Conservation (phyloP, 2,797 vertebrate species). For the Falco columbarius region DNA sequence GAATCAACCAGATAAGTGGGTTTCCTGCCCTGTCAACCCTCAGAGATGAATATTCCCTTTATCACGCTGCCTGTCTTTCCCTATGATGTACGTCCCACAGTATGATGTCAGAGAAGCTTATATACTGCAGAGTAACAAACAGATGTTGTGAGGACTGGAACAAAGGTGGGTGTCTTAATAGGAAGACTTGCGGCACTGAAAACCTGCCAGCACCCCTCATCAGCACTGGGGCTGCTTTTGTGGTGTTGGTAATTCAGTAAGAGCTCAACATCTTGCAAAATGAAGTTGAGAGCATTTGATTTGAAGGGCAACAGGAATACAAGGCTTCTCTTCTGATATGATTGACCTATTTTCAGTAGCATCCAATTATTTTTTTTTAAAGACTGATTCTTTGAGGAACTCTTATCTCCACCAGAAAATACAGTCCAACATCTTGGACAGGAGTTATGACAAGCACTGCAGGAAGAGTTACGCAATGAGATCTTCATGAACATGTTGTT, state of each 20-base stretch:
- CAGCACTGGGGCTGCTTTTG: not conserved
- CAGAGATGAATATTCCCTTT: slow-evolving; percentile 24
- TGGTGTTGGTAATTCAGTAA: accelerated
- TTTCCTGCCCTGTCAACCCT: not conserved
- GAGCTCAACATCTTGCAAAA: not conserved
- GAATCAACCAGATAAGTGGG: not conserved
- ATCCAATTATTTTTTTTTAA: not conserved
- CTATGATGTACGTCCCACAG: accelerated
- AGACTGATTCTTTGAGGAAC: not conserved
- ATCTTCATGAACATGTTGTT: not conserved
- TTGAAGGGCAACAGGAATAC: not conserved
- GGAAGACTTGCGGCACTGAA: not conserved
- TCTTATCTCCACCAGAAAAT: not conserved
- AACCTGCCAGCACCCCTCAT: not conserved
- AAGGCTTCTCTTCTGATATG: not conserved
- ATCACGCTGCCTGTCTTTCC: not conserved
- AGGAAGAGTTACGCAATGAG: not conserved
- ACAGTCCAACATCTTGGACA: not conserved
- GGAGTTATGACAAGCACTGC: not conserved
- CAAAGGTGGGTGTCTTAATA: not conserved
- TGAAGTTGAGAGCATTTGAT: not conserved
- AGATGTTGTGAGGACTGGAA: not conserved
- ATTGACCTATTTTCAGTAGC: not conserved
- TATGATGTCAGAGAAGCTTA: not conserved
- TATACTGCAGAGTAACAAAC: not conserved